Evolutionary conservation across 2,113 vertebrate genomes (phyloP).

Genomic region (Lepus timidus): DNA sequence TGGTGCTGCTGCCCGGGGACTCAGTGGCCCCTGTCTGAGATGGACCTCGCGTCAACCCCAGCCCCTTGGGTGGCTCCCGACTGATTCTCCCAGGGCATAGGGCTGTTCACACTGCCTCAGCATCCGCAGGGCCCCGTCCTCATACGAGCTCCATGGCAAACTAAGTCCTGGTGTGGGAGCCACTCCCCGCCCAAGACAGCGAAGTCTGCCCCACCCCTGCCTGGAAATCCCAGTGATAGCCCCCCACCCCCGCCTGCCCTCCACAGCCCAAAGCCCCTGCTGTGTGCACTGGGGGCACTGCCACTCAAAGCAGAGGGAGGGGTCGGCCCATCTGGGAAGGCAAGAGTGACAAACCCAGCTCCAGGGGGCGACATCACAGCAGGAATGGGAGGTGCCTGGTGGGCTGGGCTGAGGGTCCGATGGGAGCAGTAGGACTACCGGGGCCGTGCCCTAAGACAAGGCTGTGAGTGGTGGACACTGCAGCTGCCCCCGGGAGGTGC

Average conservation of each 20-base stretch:
- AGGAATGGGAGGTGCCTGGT: background rate
- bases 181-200: background rate
- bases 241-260: background rate
- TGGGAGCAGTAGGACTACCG: background rate
- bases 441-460: background rate
- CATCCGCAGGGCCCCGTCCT: background rate
- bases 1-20: background rate
- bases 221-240: background rate
- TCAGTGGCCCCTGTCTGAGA: no score
- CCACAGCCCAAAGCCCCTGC: background rate
- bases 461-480: accelerated
- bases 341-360: no score
- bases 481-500: background rate
- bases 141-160: background rate
- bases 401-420: background rate
- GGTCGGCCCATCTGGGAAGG: no score
- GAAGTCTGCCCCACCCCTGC: background rate
- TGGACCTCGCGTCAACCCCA: accelerated
- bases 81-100: background rate
- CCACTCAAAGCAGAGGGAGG: no score
- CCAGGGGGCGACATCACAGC: accelerated
- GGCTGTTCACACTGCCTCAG: background rate
- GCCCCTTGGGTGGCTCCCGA: background rate
- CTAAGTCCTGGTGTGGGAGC: background rate
- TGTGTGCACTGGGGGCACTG: background rate